Base-by-base conservation (phyloP, 2,888 invertebrate species). In the Dicyrtomina minuta region DNA sequence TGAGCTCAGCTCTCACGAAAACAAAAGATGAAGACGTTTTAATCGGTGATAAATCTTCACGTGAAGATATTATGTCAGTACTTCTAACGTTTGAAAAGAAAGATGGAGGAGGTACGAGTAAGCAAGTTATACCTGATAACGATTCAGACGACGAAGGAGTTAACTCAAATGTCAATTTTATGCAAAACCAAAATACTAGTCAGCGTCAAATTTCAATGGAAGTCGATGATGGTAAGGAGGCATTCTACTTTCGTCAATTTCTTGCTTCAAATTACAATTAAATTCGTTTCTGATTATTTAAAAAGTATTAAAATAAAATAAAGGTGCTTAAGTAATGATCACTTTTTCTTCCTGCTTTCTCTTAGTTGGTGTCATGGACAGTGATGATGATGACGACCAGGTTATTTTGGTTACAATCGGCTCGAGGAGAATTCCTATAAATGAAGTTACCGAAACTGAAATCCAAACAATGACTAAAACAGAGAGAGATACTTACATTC, bases 401-500 rank as follows among this genome's bases (percentile, higher is more conserved):
- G 88, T 90, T 51, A 92, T 94, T 2, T 88, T 89, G 17, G 92
- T 96, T 8, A 84, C 86, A 78, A 92, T 96, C 39, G 92, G 90
- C 69, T 90, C 90, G 51, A 88, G 87, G 79, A 87, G 88, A 17
- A 89, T 94, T 75, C 87, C 92, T 1, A 86, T 96, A 70, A 90
- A 91, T 41, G 90, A 92, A 80, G 88, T 96, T 13, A 91, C 92
- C 80, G 92, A 94, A 81, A 87, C 89, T 77, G 86, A 94, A 79
- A 93, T 96, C 78, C 89, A 90, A 0, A 88, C 89, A 82, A 97
- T 97, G 96, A 90, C 92, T 12, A 90, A 92, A 22, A 85, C 89
- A 4, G 96, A 97, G 81, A 96, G 95, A 83, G 94, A 95, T 81
- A 89, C 90, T 46, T 97, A 96, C 82, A 96, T 96, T 78, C 91